Conservation (phyloP, 2,888 invertebrate genomes). For the Orgyia antiqua region DNA sequence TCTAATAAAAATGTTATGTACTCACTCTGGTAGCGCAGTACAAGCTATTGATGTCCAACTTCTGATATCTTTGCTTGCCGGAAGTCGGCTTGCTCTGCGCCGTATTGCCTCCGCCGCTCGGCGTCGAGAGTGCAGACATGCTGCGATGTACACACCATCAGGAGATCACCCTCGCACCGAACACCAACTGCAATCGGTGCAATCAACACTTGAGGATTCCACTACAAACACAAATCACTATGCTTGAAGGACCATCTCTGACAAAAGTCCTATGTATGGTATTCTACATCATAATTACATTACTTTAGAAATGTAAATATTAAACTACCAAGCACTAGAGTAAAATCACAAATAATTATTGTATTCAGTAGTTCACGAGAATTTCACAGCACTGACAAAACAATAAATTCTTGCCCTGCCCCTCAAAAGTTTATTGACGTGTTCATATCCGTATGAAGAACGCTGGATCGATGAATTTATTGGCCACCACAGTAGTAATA, state of each 20-base stretch:
- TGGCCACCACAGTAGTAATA: constrained; percentile 30
- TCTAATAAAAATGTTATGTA: no score
- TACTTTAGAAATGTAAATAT: constrained; percentile 4
- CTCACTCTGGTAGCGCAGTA: constrained; percentile 92
- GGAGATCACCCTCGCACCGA: constrained; percentile 72
- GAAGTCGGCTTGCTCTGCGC: constrained; percentile 78
- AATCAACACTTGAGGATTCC: constrained; percentile 35
- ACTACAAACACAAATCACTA: constrained; percentile 28
- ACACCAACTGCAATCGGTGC: constrained; percentile 71
- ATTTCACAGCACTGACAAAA: constrained; percentile 62
- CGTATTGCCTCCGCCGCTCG: constrained; percentile 80
- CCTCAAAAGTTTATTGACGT: constrained; percentile 71
- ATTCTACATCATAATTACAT: no score
- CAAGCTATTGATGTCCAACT: constrained; percentile 98
- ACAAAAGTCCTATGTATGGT: no score
- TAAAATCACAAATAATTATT: constrained; percentile 23
- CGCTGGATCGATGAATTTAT: constrained; percentile 64
- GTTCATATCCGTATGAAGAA: constrained; percentile 68
- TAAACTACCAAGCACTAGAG: constrained; percentile 5
- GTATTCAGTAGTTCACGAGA: constrained; percentile 34
- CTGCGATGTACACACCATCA: constrained; percentile 96
- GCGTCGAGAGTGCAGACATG: constrained; percentile 97
- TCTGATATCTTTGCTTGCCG: constrained; percentile 96
- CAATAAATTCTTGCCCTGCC: constrained; percentile 64
- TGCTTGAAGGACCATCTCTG: constrained; percentile 22